phyloP scores from a whole-genome alignment of 2,888 invertebrate genomes.

The Chrysolina oricalcia region DNA sequence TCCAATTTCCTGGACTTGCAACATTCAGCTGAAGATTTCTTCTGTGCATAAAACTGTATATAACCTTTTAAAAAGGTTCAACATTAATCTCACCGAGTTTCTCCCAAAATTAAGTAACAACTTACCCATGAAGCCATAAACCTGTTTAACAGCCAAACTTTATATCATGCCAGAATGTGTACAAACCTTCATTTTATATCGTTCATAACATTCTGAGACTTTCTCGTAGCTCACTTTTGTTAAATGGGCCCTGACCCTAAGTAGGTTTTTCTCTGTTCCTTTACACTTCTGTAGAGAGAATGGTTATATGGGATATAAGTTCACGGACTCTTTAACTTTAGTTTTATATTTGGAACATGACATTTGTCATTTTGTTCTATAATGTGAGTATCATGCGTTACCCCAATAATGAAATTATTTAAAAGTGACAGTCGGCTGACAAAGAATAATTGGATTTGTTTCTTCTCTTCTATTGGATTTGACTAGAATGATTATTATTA shows the following conservation, averaged over 20 bases:
- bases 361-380: neutral
- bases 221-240: slow-evolving; percentile 1
- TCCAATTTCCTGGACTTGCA: neutral
- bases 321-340: neutral
- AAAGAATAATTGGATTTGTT: neutral
- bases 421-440: neutral
- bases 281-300: neutral
- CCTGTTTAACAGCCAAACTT: slow-evolving; percentile 4
- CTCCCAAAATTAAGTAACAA: neutral
- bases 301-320: neutral
- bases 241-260: slow-evolving; percentile 1
- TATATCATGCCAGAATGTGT: neutral
- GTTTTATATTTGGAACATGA: neutral
- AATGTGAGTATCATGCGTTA: neutral
- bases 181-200: slow-evolving; percentile 8
- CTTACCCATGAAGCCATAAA: neutral
- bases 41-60: neutral
- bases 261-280: neutral
- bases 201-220: neutral
- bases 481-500: too few relatives aligned
- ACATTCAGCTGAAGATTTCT: neutral
- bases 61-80: neutral
- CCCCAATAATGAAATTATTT: neutral
- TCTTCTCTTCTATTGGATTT: too few relatives aligned
- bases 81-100: neutral